A percentile compares a stretch with the other conserved stretches of the same genome.
These are phyloP conservation scores for Oceanites oceanicus DNA, from an alignment of 2,113 vertebrate species.

Conservation along the genomic window DNA sequence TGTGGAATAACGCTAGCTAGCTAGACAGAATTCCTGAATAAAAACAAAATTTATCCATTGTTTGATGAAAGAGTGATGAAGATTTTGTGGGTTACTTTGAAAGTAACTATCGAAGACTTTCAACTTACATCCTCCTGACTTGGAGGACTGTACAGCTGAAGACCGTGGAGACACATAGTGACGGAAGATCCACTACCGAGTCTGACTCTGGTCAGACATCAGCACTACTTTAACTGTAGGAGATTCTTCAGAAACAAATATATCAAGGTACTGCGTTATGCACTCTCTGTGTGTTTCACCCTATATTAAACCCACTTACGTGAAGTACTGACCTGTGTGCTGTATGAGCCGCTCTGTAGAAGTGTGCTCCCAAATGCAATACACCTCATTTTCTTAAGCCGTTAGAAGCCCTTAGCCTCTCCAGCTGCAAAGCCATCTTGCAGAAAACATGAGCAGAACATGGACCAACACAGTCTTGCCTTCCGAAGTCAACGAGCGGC, in stretches of 20 bases:
- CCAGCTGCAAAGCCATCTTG: not conserved
- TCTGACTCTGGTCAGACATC: not conserved
- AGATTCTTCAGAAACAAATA: not conserved
- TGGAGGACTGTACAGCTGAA: not conserved
- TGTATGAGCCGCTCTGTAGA: not conserved
- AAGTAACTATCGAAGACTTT: not conserved
- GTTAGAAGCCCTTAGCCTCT: not conserved
- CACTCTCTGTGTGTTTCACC: not conserved
- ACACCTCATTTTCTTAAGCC: not conserved
- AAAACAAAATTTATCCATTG: not conserved
- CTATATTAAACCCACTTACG: not conserved
- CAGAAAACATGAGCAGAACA: not conserved
- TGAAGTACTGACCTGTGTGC: not conserved
- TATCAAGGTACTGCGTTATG: not conserved
- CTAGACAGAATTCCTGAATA: not conserved
- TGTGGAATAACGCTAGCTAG: not conserved
- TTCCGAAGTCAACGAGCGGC: not conserved
- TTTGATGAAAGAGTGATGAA: not conserved
- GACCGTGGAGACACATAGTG: not conserved
- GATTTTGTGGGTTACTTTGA: not conserved
- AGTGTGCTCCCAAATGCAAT: fast-evolving
- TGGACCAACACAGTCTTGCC: not conserved
- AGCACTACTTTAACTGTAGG: not conserved
- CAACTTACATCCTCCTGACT: not conserved
- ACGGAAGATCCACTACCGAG: not conserved